Base-by-base conservation (phyloP, 2,888 invertebrate species). In the Malthinus seriepunctatus region DNA sequence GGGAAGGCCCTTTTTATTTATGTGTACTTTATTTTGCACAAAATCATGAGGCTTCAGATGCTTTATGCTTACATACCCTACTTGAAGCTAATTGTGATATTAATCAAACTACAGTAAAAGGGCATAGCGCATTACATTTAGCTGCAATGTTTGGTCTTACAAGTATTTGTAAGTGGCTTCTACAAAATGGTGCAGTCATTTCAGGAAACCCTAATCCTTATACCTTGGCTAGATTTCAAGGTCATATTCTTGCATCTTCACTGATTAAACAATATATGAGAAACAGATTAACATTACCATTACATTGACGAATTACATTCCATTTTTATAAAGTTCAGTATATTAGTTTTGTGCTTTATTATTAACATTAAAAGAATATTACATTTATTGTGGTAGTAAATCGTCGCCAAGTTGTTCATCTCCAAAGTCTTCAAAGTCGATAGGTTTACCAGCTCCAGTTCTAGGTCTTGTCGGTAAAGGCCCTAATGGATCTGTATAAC, bases 391-490 rank as follows among this genome's bases (percentile, higher is more conserved):
- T 1, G 90, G 90, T 66, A 90, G 74, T 44, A 90, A 79, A 74
- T 89, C 89, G 69, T 89, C 88, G 11, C 88, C 89, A 12, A 90
- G 79, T 76, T 88, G 88, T 71, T 89, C 89, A 73, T 90, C 86
- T 11, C 83, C 88, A 76, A 89, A 88, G 73, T 89, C 88, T 49
- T 87, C 87, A 63, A 77, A 78, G 64, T 84, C 84, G 39, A 81
- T 76, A 23, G 78, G 78, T 69, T 82, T 83, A 48, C 83, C 71
- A 39, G 81, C 81, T 6, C 84, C 81, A 34, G 85, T 84, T 74
- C 83, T 79, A 8, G 83, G 85, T 63, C 83, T 77, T 31, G 80
- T 78, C 44, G 84, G 83, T 65, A 82, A 71, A 7, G 84, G 83
- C 5, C 85, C 85, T 51, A 86, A 69, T 10, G 84, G 84, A 78